Percentiles rank a stretch among this genome's conserved stretches.
Conservation (phyloP, 1,140 invertebrate species). For the Drosophila simulans region DNA sequence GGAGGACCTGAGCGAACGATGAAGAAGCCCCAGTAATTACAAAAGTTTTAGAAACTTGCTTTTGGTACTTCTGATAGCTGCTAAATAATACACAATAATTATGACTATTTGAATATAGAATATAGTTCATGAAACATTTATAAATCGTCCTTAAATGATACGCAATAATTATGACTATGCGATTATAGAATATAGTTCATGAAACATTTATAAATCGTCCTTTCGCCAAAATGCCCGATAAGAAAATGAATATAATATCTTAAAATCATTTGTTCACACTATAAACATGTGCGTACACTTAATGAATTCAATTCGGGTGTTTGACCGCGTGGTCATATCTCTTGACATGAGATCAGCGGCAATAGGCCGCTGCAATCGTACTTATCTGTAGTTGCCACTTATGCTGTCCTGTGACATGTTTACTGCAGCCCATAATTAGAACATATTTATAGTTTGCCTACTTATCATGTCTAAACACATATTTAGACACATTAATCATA, state of each 20-base stretch:
- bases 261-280: neutral
- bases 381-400: too few relatives aligned
- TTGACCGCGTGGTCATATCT: too few relatives aligned
- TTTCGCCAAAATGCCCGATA: neutral
- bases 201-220: conserved; percentile 57
- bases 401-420: too few relatives aligned
- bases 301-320: too few relatives aligned
- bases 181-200: conserved; percentile 54
- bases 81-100: conserved; percentile 15
- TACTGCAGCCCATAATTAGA: too few relatives aligned
- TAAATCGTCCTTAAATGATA: conserved; percentile 49
- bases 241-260: neutral
- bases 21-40: conserved; percentile 26
- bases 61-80: conserved; percentile 27
- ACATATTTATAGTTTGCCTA: too few relatives aligned
- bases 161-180: conserved; percentile 7
- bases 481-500: neutral
- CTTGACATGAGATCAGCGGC: too few relatives aligned
- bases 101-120: conserved; percentile 24
- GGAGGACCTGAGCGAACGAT: neutral
- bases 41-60: conserved; percentile 58
- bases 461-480: too few relatives aligned
- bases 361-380: too few relatives aligned
- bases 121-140: conserved; percentile 63
- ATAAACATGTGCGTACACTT: too few relatives aligned